Percentiles rank a stretch among this genome's conserved stretches.
phyloP scores from a whole-genome alignment of 2,113 vertebrate genomes.

The Fulmarus glacialis region DNA sequence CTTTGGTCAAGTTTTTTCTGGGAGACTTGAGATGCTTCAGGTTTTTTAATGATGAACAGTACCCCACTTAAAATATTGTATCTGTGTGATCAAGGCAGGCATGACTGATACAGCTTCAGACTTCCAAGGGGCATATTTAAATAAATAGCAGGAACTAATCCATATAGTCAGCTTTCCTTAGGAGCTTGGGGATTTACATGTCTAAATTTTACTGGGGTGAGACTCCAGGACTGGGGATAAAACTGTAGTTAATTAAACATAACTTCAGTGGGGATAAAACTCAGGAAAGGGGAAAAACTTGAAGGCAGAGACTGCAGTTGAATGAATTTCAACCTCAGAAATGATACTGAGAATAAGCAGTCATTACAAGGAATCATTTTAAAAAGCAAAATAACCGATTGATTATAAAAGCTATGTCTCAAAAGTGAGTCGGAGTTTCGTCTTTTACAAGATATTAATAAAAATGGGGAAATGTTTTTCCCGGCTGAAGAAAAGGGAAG shows the following conservation, averaged over 20 bases:
- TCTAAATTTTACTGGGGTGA: background rate
- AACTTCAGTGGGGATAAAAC: conserved; percentile 1
- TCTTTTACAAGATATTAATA: background rate
- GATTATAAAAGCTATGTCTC: background rate
- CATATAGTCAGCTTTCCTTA: background rate
- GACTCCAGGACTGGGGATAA: background rate
- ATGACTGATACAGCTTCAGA: background rate
- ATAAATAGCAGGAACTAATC: conserved; percentile 10
- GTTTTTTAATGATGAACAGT: background rate
- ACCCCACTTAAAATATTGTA: background rate
- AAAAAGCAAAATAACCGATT: background rate
- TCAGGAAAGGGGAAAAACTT: background rate
- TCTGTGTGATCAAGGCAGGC: background rate
- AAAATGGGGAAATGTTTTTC: background rate
- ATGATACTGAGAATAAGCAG: background rate
- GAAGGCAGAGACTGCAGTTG: background rate
- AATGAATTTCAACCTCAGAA: background rate
- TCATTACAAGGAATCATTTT: background rate
- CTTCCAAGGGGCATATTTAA: background rate
- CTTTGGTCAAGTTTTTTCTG: background rate
- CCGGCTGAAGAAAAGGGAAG: background rate
- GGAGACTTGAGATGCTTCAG: background rate
- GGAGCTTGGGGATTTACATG: background rate
- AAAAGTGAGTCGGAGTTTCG: background rate
- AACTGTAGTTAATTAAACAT: background rate